Base-by-base conservation (phyloP, 2,888 invertebrate genomes). In the Cancer borealis region DNA sequence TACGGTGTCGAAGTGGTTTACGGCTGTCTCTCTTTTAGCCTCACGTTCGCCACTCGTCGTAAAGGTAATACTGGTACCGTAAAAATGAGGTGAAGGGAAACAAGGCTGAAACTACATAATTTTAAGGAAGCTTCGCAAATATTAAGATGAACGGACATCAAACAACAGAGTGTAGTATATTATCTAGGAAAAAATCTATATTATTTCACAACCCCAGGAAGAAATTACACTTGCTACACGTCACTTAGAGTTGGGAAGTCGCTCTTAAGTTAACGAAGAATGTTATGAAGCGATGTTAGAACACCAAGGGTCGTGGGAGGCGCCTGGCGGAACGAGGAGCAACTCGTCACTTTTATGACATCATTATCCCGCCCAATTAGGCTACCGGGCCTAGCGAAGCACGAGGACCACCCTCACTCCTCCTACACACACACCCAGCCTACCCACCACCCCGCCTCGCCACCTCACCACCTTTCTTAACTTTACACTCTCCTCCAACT, bases 271-370 rank as follows among this genome's bases (percentile, higher is more conserved):
- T 84, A 84, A 84, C 84, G 84, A 84, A 84, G 84, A 84, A 84
- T 84, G 8, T 79, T 79, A 30, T 39, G 84, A 84, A n/a, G 39
- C 84, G 84, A 39, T 39, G 39, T 8, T 12, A n/a, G 84, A 84
- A 2, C 84, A n/a, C 14, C 14, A 39, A 30, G 39, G 84, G 84
- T 84, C 84, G 84, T 84, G 84, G 84, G 84, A 84, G 84, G 84
- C 84, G 84, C 17, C 84, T 30, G 84, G 84, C 39, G 84, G 84
- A 84, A 84, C 84, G 84, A 84, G 84, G 84, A 84, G 84, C 84
- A 84, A 84, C 84, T 84, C 10, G 84, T 84, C 84, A 84, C 84
- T 84, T 84, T 84, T 84, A 84, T 84, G 84, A 84, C 84, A 84
- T 84, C 84, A 84, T 84, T 84, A 84, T 84, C 84, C 39, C 39